phyloP scores from a whole-genome alignment of 2,113 vertebrate species.

The Tragulus kanchil region DNA sequence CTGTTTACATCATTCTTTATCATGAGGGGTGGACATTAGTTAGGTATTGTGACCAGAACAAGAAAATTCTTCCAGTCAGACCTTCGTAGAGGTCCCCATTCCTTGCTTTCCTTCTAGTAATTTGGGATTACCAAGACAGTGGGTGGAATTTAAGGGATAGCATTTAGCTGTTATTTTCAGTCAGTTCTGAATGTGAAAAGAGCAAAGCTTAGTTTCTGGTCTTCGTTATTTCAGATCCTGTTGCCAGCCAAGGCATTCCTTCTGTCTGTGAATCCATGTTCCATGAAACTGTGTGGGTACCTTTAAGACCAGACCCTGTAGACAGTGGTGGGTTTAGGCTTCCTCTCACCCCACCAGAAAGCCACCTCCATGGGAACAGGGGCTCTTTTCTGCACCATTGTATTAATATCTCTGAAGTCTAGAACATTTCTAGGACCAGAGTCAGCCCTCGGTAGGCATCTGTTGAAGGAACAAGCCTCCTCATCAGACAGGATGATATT shows the following conservation, averaged over 20 bases:
- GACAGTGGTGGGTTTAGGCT: too few relatives aligned
- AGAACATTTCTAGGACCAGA: background rate
- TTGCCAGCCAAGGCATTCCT: background rate
- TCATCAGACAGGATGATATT: fast-evolving
- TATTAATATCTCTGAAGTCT: too few relatives aligned
- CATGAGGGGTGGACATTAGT: too few relatives aligned
- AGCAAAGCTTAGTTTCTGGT: too few relatives aligned
- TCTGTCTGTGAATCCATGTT: background rate
- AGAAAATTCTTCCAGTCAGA: background rate
- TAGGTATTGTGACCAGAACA: background rate
- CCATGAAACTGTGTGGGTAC: fast-evolving
- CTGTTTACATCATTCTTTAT: background rate
- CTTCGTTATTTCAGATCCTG: background rate
- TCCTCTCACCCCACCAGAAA: background rate
- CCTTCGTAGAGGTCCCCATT: background rate
- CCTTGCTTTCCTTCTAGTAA: background rate
- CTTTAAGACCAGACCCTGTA: fast-evolving
- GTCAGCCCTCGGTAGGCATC: too few relatives aligned
- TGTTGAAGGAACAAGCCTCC: too few relatives aligned
- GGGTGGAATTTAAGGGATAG: background rate
- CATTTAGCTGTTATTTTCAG: background rate
- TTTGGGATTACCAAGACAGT: too few relatives aligned
- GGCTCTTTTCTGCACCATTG: background rate
- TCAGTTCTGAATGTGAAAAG: background rate
- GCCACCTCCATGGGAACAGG: background rate